Evolutionary conservation across 2,888 invertebrate species (phyloP).

Genomic region (Girardia tigrina): DNA sequence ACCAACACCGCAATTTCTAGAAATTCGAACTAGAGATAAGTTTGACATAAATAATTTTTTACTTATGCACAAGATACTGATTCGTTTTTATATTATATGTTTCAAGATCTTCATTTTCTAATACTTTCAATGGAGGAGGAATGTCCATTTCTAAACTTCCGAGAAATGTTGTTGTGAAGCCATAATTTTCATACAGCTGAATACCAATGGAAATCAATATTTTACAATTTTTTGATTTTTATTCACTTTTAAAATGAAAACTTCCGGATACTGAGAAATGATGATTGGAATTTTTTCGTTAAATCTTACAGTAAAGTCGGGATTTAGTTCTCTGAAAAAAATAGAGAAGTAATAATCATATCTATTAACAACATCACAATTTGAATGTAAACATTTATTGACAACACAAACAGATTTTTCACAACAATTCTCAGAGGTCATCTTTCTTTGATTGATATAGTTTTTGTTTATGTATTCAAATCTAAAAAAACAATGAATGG

Average conservation of each 20-base stretch:
- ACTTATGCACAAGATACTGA: not conserved
- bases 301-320: not conserved
- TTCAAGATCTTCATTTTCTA: not conserved
- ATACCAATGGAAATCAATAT: not conserved
- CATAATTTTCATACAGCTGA: not conserved
- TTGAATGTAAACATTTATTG: too few species aligned
- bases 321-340: not conserved
- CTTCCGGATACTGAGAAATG: constrained; percentile 17
- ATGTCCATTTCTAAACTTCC: not conserved
- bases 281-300: constrained; percentile 7
- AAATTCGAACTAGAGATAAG: not conserved
- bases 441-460: too few species aligned
- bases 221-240: not conserved
- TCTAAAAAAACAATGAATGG: too few species aligned
- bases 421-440: too few species aligned
- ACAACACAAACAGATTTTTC: too few species aligned
- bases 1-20: constrained; percentile 8
- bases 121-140: not conserved
- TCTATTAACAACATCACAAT: not conserved
- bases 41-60: too few species aligned
- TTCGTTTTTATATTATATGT: not conserved
- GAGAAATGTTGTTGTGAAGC: not conserved
- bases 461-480: too few species aligned
- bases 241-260: not conserved
- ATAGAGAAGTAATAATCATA: not conserved